Evolutionary conservation across 2,888 invertebrate species (phyloP).

Genomic region (Drosophila nigricruria): DNA sequence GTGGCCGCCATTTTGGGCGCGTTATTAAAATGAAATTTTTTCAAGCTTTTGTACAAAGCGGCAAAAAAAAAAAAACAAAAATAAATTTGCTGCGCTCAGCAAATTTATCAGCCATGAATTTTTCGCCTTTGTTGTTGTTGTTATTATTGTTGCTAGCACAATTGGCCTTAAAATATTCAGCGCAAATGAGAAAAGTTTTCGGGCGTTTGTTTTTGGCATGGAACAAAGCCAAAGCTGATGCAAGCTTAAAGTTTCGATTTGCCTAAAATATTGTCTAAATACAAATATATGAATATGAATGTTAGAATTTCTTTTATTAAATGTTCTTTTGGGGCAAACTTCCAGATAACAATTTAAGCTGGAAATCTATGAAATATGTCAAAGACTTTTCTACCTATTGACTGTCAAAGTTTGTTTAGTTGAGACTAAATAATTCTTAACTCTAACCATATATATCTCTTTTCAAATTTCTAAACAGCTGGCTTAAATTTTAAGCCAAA

Average conservation of each 20-base stretch:
- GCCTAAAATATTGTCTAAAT: neutral
- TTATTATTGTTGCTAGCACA: constrained; percentile 7
- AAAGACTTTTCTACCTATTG: no score
- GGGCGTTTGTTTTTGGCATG: constrained; percentile 11
- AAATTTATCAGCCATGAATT: constrained; percentile 46
- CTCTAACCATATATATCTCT: neutral
- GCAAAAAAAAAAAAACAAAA: constrained; percentile 1
- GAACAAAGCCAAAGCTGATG: constrained; percentile 38
- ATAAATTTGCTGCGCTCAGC: constrained; percentile 17
- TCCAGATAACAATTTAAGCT: neutral
- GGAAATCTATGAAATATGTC: neutral
- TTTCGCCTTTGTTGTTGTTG: constrained; percentile 8
- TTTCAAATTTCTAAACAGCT: neutral
- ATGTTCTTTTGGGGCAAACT: neutral
- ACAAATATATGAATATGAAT: neutral
- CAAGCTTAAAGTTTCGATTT: constrained; percentile 21
- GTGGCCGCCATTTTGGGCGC: constrained; percentile 32
- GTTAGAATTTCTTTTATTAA: neutral
- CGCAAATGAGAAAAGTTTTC: constrained; percentile 60
- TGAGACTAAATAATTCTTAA: neutral
- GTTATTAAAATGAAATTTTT: constrained; percentile 39
- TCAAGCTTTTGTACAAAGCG: neutral
- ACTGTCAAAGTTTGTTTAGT: neutral
- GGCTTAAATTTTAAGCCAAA: neutral
- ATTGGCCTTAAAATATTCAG: constrained; percentile 59